Percentiles rank a stretch among this genome's conserved stretches.
phyloP scores from a whole-genome alignment of 2,113 vertebrate species.

The Chaetodon trifascialis region DNA sequence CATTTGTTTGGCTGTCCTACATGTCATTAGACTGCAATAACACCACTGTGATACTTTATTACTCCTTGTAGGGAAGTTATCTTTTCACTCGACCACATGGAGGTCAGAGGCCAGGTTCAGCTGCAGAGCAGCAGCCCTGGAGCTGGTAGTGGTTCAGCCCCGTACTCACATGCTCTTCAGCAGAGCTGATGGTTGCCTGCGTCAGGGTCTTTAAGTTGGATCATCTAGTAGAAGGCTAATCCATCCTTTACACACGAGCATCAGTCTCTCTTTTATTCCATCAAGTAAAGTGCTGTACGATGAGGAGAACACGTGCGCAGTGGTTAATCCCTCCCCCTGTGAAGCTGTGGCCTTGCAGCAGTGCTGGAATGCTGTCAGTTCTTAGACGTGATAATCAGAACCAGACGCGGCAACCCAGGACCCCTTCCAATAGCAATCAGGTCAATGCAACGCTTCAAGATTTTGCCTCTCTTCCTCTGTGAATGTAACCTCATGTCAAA shows the following conservation, averaged over 20 bases:
- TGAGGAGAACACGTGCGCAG: conserved; percentile 3
- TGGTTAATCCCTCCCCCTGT: neutral
- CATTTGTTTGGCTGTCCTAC: conserved; percentile 4
- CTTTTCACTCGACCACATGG: conserved; percentile 31
- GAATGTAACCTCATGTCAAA: conserved; percentile 55
- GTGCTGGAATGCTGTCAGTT: conserved; percentile 74
- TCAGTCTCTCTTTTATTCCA: conserved; percentile 27
- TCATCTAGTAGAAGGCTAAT: neutral
- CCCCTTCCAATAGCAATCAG: conserved; percentile 62
- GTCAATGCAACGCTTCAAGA: conserved; percentile 52
- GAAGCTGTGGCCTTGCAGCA: conserved; percentile 39
- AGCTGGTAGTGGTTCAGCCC: neutral
- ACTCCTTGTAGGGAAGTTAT: conserved; percentile 38
- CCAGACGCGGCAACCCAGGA: conserved; percentile 65
- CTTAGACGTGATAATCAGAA: conserved; percentile 78
- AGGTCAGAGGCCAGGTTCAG: conserved; percentile 64
- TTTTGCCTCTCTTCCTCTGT: conserved; percentile 30
- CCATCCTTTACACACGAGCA: neutral
- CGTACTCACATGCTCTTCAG: neutral
- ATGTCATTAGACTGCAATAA: conserved; percentile 27
- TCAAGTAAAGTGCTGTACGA: conserved; percentile 6
- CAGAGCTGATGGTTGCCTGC: neutral
- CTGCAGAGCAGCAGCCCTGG: conserved; percentile 30
- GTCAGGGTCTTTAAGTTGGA: neutral
- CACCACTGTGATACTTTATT: conserved; percentile 38